Base-by-base conservation (phyloP, 64 coral and sea anemone species). In the Pachyseris speciosa region DNA sequence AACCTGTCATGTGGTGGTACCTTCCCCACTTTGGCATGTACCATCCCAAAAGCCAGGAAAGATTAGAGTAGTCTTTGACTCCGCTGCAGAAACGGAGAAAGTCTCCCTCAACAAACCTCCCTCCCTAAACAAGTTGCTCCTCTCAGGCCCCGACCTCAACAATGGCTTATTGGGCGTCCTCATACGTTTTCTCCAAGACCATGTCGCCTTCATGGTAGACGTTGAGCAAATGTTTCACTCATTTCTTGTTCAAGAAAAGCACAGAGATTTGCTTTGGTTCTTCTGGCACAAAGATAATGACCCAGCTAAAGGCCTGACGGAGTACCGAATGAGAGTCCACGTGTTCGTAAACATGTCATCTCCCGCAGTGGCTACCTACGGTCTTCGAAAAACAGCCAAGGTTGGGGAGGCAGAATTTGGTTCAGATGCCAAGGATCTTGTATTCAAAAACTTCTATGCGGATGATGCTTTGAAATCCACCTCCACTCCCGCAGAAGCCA, bases 161-260 rank as follows among this genome's bases (percentile, higher is more conserved):
- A 75, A 75, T 38, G 20, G 24, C 44, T 38, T 45, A 12, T 25
- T 75, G 4, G 37, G 72, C 10, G 38, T 75, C 13, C 44, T 75
- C 13, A 13, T 45, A 75, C 72, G 19, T 5, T 43, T 75, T 16
- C 16, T 37, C 2, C 72, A 75, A 38, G 37, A 75, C 72, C 34
- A 2, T 22, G 44, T 75, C 1, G 39, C 72, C 0, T 39, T 75
- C 3, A 25, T 43, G 36, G 72, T 22, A 32, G n/a, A 72, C 69
- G 13, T 72, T 13, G 34, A 72, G 34, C 69, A 72, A 4, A 72
- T 72, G 33, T 72, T 72, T 25, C 40, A 75, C 37, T 75, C 72
- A 3, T 75, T 75, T 16, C 2, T 5, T 2, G 65, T 68, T 26
- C 4, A 68, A 68, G 65, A 25, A 25, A 2, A 68, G 7, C 65